Evolutionary conservation across 2,888 invertebrate genomes (phyloP).

Genomic region (Campopleginae sp.): DNA sequence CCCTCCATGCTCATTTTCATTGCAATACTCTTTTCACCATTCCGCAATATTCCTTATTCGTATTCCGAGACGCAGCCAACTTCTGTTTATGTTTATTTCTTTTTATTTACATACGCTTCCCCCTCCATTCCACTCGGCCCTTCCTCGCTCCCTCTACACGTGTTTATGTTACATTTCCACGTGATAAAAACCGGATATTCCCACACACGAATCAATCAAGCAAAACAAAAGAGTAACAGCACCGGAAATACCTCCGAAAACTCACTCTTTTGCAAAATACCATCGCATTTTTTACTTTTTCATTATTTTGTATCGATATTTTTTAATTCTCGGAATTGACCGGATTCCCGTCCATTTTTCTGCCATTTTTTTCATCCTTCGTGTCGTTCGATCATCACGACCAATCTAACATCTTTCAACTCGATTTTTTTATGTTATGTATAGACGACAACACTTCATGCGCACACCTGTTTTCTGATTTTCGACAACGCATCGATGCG

Average conservation of each 20-base stretch:
- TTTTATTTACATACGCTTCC: not conserved
- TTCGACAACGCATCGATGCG: not conserved
- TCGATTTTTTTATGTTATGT: too few species aligned
- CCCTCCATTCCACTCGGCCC: not conserved
- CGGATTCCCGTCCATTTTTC: too few species aligned
- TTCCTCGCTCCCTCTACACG: not conserved
- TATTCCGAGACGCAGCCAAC: not conserved
- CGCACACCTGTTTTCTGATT: not conserved
- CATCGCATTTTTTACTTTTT: not conserved
- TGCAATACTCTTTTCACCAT: not conserved
- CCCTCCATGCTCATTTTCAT: conserved; percentile 3
- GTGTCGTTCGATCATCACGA: too few species aligned
- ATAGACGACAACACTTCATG: not conserved
- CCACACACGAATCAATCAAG: not conserved
- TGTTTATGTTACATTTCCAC: not conserved
- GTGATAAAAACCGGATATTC: conserved; percentile 22
- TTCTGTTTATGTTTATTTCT: not conserved
- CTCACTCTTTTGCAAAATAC: not conserved
- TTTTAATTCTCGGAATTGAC: not conserved
- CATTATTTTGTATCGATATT: not conserved
- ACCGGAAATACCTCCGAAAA: not conserved
- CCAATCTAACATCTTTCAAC: too few species aligned
- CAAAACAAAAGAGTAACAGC: not conserved
- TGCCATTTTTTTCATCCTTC: too few species aligned
- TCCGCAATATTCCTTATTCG: not conserved